Percentiles rank a stretch among this genome's conserved stretches.
phyloP scores from a whole-genome alignment of 2,113 vertebrate genomes.

The Paedocypris sp. region DNA sequence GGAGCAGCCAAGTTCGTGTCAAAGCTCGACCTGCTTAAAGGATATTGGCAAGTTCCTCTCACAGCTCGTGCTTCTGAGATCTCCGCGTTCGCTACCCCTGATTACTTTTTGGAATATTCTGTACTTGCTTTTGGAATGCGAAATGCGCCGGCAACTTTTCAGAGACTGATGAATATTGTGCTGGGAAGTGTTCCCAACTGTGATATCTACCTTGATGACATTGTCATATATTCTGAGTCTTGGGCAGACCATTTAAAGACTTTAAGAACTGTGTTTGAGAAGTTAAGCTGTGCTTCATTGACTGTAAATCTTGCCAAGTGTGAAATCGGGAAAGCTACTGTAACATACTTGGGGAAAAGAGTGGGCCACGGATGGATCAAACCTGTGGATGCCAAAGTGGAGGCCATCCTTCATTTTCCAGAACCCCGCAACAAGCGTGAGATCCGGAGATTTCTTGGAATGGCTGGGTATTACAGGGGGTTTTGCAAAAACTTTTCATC shows the following conservation, averaged over 20 bases:
- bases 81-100: not conserved
- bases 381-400: not conserved
- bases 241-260: not conserved
- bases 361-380: not conserved
- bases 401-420: not conserved
- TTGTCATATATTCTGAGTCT: too few species aligned
- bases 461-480: too few species aligned
- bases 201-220: not conserved
- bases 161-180: not conserved
- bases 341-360: not conserved
- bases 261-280: not conserved
- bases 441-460: not conserved
- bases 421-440: not conserved
- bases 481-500: too few species aligned
- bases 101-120: not conserved
- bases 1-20: not conserved
- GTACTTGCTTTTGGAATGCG: not conserved
- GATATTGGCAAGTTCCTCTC: not conserved
- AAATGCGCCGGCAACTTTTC: not conserved
- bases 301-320: conserved; percentile 7
- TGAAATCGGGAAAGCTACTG: not conserved
- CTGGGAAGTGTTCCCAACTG: not conserved
- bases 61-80: not conserved
- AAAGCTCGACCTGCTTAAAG: not conserved
- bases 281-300: not conserved